phyloP scores from a whole-genome alignment of 2,888 invertebrate genomes.

The Archips crataeganus region DNA sequence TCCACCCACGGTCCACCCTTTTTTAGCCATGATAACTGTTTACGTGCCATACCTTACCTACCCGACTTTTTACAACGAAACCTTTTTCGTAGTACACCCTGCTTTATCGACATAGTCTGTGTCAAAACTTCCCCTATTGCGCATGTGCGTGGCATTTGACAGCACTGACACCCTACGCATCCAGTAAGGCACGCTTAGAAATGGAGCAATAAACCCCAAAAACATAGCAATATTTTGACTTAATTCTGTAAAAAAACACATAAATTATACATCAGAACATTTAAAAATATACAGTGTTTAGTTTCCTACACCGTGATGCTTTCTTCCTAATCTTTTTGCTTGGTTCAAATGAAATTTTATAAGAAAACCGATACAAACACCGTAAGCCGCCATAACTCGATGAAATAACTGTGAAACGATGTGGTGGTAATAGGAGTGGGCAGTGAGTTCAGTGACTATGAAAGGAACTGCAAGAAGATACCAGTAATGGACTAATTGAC shows the following conservation, averaged over 20 bases:
- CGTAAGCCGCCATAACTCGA: slow-evolving; percentile 66
- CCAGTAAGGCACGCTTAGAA: slow-evolving; percentile 66
- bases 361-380: slow-evolving; percentile 59
- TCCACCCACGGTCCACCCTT: neutral
- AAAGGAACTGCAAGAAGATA: slow-evolving; percentile 32
- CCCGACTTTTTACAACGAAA: slow-evolving; percentile 7
- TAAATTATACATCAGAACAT: slow-evolving; percentile 8
- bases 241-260: neutral
- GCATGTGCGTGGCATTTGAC: slow-evolving; percentile 73
- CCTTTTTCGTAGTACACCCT: slow-evolving; percentile 45
- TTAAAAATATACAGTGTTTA: slow-evolving; percentile 8
- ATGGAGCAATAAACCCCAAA: slow-evolving; percentile 64
- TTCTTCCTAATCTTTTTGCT: slow-evolving; percentile 14
- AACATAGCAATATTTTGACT: slow-evolving; percentile 58
- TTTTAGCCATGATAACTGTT: neutral
- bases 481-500: slow-evolving; percentile 11
- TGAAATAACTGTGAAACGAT: slow-evolving; percentile 59
- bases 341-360: slow-evolving; percentile 54
- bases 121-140: slow-evolving; percentile 64
- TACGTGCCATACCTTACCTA: neutral
- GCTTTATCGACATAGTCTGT: slow-evolving; percentile 74
- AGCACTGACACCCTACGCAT: slow-evolving; percentile 63
- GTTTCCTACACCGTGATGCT: slow-evolving; percentile 1
- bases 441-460: slow-evolving; percentile 54
- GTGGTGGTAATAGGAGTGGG: slow-evolving; percentile 54